Evolutionary conservation across 2,797 vertebrate species (phyloP).

Genomic region (Bradypus variegatus): DNA sequence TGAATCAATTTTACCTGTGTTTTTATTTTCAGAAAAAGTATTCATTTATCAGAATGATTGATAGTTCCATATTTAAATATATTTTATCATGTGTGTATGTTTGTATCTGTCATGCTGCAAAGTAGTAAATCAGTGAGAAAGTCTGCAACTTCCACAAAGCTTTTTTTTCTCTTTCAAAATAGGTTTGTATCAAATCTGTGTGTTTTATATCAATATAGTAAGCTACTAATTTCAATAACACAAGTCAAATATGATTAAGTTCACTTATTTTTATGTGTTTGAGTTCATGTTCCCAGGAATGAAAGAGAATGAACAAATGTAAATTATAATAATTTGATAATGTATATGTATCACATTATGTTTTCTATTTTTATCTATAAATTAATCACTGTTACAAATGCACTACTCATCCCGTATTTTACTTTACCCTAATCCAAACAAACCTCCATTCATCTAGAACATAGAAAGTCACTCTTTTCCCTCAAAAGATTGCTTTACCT

Average conservation of each 20-base stretch:
- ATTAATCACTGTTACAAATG: too few species aligned
- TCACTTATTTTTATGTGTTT: not conserved
- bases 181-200: not conserved
- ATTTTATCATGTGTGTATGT: not conserved
- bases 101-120: not conserved
- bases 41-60: not conserved
- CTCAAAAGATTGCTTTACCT: too few species aligned
- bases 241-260: not conserved
- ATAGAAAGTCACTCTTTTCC: too few species aligned
- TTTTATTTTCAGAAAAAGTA: not conserved
- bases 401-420: too few species aligned
- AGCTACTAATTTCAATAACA: not conserved
- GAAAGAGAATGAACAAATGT: not conserved
- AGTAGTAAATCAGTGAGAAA: constrained; percentile 10
- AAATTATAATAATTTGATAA: not conserved
- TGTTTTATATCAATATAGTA: not conserved
- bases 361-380: too few species aligned
- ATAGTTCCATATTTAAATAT: not conserved
- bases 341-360: too few species aligned
- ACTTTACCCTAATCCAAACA: too few species aligned
- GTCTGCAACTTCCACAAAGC: not conserved
- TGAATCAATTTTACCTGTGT: not conserved
- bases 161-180: not conserved
- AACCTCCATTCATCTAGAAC: too few species aligned
- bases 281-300: not conserved